These are phyloP conservation scores for Tachypleus tridentatus DNA, from an alignment of 1,140 invertebrate genomes.

Conservation along the genomic window DNA sequence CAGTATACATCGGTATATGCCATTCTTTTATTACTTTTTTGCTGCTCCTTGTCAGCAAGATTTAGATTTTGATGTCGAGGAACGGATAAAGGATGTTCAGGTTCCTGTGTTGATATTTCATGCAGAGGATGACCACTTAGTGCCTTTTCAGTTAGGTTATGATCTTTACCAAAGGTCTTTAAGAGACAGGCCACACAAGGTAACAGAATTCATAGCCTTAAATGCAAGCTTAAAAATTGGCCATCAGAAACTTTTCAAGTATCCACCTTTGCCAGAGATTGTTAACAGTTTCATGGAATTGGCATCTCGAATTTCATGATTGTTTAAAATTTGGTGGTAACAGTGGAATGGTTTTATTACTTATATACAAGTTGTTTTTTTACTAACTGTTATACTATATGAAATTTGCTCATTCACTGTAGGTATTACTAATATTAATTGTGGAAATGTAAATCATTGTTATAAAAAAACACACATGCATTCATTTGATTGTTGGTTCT, in stretches of 20 bases:
- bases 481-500: too few relatives aligned
- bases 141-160: slow-evolving; percentile 60
- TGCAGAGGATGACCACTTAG: slow-evolving; percentile 71
- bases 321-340: too few relatives aligned
- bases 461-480: too few relatives aligned
- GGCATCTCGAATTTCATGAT: too few relatives aligned
- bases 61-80: slow-evolving; percentile 21
- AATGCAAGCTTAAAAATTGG: slow-evolving; percentile 9
- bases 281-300: slow-evolving; percentile 12
- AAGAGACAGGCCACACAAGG: background rate
- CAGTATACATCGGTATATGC: slow-evolving; percentile 43
- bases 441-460: too few relatives aligned
- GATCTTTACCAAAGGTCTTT: slow-evolving; percentile 41
- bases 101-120: slow-evolving; percentile 74
- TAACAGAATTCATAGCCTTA: too few relatives aligned
- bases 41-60: slow-evolving; percentile 48
- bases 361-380: too few relatives aligned
- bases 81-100: slow-evolving; percentile 39
- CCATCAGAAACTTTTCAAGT: slow-evolving; percentile 14
- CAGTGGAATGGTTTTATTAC: too few relatives aligned
- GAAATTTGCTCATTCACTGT: too few relatives aligned
- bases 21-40: slow-evolving; percentile 57
- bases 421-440: too few relatives aligned
- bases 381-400: too few relatives aligned
- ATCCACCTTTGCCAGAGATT: slow-evolving; percentile 14